Conservation (phyloP, 2,113 vertebrate species). For the Syrrhaptes paradoxus region DNA sequence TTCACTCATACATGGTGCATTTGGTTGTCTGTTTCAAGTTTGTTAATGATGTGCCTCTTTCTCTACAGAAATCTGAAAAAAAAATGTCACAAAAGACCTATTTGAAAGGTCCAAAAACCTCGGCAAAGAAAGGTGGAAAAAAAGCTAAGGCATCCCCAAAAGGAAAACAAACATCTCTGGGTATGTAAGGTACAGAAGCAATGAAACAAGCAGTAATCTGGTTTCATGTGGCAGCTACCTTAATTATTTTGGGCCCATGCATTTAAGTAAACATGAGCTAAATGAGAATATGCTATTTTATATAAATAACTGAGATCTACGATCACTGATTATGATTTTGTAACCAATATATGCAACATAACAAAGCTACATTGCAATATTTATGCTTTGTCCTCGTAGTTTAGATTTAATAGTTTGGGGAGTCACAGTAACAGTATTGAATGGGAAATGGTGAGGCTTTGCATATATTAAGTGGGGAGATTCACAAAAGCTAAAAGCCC, state of each 20-base stretch:
- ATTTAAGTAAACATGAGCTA: neutral
- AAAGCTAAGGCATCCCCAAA: conserved; percentile 33
- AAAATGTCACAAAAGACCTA: conserved; percentile 54
- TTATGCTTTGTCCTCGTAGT: neutral
- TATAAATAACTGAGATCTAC: neutral
- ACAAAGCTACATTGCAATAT: neutral
- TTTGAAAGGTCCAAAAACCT: neutral
- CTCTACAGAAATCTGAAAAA: conserved; percentile 21
- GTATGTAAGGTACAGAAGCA: conserved; percentile 32
- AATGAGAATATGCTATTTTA: neutral
- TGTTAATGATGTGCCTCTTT: neutral
- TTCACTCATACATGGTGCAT: neutral
- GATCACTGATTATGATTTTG: neutral
- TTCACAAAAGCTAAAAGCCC: neutral
- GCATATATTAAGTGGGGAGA: neutral
- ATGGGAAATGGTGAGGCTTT: neutral
- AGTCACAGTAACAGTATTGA: neutral
- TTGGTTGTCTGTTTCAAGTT: neutral
- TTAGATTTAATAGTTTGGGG: neutral
- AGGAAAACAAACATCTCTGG: conserved; percentile 20
- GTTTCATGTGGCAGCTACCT: neutral
- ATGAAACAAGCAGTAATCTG: neutral
- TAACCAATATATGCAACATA: neutral
- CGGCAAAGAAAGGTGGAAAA: conserved; percentile 42
- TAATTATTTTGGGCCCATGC: neutral